A percentile compares a stretch with the other conserved stretches of the same genome.
These are phyloP conservation scores for Silurus meridionalis DNA, from an alignment of 2,113 vertebrate species.

Conservation along the genomic window DNA sequence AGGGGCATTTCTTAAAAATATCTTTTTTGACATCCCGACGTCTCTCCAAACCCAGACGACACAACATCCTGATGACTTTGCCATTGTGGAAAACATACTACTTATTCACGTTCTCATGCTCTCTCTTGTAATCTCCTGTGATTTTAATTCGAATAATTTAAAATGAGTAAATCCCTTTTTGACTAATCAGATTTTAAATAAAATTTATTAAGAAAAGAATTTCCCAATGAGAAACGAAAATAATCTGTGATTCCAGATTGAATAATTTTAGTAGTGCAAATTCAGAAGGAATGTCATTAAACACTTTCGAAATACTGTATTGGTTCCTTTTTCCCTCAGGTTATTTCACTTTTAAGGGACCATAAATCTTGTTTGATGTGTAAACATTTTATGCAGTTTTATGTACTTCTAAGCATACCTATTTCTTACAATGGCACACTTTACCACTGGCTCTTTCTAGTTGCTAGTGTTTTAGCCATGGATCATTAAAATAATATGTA, in stretches of 20 bases:
- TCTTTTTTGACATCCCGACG: too few relatives aligned
- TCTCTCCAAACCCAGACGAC: background rate
- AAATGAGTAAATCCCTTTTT: background rate
- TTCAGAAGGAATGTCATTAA: background rate
- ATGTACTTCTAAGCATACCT: background rate
- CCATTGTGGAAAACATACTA: background rate
- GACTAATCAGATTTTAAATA: background rate
- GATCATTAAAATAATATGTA: slow-evolving; percentile 26
- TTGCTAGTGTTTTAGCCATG: background rate
- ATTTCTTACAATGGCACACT: background rate
- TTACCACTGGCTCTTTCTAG: slow-evolving; percentile 1
- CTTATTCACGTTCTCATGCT: background rate
- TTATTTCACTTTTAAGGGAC: background rate
- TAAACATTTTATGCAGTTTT: background rate
- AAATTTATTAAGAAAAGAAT: too few relatives aligned
- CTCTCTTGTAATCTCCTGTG: background rate
- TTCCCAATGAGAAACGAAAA: too few relatives aligned
- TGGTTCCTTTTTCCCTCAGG: background rate
- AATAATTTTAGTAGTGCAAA: background rate
- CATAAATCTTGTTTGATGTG: background rate
- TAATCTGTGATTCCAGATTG: too few relatives aligned
- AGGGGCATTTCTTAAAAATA: too few relatives aligned
- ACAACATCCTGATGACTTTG: background rate
- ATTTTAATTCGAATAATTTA: background rate
- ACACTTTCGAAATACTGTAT: background rate